Percentiles rank a stretch among this genome's conserved stretches.
These are phyloP conservation scores for Aphelenchoides fujianensis DNA, from an alignment of 1,140 invertebrate species.

Conservation along the genomic window DNA sequence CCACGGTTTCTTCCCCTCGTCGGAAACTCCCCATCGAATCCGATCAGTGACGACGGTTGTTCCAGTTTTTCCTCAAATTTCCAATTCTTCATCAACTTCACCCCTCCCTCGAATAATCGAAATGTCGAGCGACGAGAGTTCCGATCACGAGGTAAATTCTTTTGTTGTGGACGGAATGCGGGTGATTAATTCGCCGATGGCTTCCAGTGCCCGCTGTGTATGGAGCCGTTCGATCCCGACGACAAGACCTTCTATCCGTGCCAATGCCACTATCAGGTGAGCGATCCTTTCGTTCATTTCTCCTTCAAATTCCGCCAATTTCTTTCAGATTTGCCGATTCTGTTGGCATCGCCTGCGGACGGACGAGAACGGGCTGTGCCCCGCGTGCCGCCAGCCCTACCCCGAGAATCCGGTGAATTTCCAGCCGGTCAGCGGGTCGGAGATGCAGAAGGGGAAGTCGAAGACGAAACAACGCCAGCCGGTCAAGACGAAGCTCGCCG, in stretches of 20 bases:
- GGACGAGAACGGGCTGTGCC: constrained; percentile 97
- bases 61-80: too few species aligned
- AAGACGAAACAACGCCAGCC: constrained; percentile 80
- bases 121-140: constrained; percentile 3
- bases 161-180: too few species aligned
- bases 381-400: constrained; percentile 86
- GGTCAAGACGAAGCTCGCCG: constrained; percentile 74
- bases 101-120: too few species aligned
- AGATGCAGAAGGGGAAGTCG: constrained; percentile 73
- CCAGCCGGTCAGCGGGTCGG: constrained; percentile 87
- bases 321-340: constrained; percentile 85
- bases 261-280: constrained; percentile 98
- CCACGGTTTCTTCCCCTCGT: too few species aligned
- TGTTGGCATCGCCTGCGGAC: constrained; percentile 99
- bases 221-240: constrained; percentile 97
- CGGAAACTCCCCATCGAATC: too few species aligned
- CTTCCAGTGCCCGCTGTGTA: constrained; percentile 89
- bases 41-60: too few species aligned
- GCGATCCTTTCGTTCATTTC: too few species aligned
- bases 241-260: constrained; percentile 98
- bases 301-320: too few species aligned
- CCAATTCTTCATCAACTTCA: too few species aligned
- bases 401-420: constrained; percentile 97
- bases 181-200: neutral
- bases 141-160: constrained; percentile 28